Conservation (phyloP, 2,113 vertebrate genomes). For the Carlito syrichta region DNA sequence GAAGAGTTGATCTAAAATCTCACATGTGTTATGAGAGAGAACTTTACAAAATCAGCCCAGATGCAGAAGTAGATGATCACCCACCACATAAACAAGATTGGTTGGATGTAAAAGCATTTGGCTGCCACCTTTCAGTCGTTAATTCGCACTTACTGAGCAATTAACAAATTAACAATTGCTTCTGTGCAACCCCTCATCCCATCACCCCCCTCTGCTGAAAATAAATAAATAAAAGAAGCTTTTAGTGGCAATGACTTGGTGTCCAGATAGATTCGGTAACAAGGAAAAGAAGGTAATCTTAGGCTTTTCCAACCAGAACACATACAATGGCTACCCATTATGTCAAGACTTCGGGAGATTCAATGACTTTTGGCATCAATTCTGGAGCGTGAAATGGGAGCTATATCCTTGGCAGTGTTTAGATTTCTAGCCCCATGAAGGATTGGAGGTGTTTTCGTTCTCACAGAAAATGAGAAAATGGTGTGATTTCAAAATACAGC, state of each 20-base stretch:
- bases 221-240: too few relatives aligned
- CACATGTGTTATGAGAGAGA: neutral
- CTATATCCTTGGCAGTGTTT: constrained; percentile 51
- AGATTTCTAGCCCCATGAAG: constrained; percentile 50
- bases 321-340: constrained; percentile 3
- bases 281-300: constrained; percentile 28
- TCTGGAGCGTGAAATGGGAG: constrained; percentile 65
- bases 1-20: constrained; percentile 9
- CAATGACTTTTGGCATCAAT: constrained; percentile 56
- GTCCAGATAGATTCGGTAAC: neutral
- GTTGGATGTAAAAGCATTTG: neutral
- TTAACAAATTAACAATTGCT: neutral
- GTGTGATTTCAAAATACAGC: constrained; percentile 24
- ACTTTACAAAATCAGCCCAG: neutral
- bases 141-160: constrained; percentile 25
- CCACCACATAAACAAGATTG: neutral
- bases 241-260: neutral
- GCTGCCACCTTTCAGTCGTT: neutral
- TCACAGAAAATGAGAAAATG: constrained; percentile 35
- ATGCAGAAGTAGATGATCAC: neutral
- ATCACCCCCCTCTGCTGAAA: neutral
- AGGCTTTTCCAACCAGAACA: neutral
- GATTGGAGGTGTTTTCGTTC: constrained; percentile 37
- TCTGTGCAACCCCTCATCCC: neutral
- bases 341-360: constrained; percentile 35